These are phyloP conservation scores for Rhinichthys klamathensis DNA, from an alignment of 2,113 vertebrate genomes.

Conservation along the genomic window DNA sequence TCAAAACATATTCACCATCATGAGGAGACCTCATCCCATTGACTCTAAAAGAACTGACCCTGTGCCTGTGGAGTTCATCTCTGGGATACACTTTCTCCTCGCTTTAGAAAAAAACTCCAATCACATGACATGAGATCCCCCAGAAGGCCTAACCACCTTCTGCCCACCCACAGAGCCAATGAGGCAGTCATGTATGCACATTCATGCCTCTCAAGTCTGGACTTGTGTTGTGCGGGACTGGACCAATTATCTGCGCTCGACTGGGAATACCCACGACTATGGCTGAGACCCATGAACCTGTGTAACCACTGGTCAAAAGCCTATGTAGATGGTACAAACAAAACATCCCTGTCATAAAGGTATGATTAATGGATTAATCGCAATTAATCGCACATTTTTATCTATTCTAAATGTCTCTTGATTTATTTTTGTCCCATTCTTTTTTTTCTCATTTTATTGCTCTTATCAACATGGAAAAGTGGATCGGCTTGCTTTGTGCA, in stretches of 20 bases:
- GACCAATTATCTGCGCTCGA: constrained; percentile 73
- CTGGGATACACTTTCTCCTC: constrained; percentile 44
- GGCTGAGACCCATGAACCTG: constrained; percentile 37
- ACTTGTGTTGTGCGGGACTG: constrained; percentile 62
- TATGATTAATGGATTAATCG: too few relatives aligned
- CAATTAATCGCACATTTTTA: too few relatives aligned
- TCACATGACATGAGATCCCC: constrained; percentile 51
- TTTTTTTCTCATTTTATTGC: too few relatives aligned
- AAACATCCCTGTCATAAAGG: constrained; percentile 16
- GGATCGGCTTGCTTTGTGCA: too few relatives aligned
- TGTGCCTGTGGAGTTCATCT: constrained; percentile 27
- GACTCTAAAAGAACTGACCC: constrained; percentile 26
- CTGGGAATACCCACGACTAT: constrained; percentile 72
- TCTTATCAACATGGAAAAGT: too few relatives aligned
- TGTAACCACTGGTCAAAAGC: constrained; percentile 37
- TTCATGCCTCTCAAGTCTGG: constrained; percentile 71
- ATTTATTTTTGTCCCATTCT: too few relatives aligned
- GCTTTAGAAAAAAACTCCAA: constrained; percentile 52
- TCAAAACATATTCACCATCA: constrained; percentile 11
- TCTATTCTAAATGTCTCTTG: too few relatives aligned
- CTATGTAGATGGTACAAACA: constrained; percentile 8
- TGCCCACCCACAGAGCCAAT: constrained; percentile 70
- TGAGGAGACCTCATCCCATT: background rate
- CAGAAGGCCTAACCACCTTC: constrained; percentile 64
- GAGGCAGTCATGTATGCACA: constrained; percentile 71